phyloP scores from a whole-genome alignment of 2,113 vertebrate genomes.

The Saimiri boliviensis region DNA sequence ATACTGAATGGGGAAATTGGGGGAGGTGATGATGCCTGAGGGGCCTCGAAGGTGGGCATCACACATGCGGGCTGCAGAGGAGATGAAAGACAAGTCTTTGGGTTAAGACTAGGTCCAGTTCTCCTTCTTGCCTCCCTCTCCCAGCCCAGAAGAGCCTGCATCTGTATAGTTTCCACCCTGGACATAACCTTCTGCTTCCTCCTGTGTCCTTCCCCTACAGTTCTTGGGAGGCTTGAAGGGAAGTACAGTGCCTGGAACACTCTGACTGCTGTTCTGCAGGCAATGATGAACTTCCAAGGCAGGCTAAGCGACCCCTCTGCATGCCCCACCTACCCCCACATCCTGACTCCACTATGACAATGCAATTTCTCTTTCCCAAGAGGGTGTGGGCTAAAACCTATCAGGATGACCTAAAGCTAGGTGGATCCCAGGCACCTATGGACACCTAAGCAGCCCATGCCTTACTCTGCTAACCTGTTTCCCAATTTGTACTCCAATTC shows the following conservation, averaged over 20 bases:
- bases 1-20: constrained; percentile 98
- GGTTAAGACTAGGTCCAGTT: not conserved
- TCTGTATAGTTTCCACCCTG: not conserved
- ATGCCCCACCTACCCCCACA: no score
- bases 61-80: constrained; percentile 94
- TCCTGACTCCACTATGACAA: not conserved
- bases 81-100: constrained; percentile 43
- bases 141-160: not conserved
- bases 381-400: no score
- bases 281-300: not conserved
- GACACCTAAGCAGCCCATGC: not conserved
- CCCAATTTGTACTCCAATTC: not conserved
- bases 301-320: not conserved
- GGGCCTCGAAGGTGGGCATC: constrained; percentile 94
- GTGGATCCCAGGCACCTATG: not conserved
- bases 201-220: not conserved
- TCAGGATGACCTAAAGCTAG: not conserved
- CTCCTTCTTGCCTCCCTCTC: not conserved
- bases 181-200: not conserved
- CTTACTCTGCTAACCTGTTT: not conserved
- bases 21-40: constrained; percentile 94
- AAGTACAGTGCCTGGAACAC: not conserved
- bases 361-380: not conserved
- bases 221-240: not conserved
- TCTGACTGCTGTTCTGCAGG: not conserved